Percentiles rank a stretch among this genome's conserved stretches.
Evolutionary conservation across 1,140 invertebrate species (phyloP).

Genomic region (Hyles euphorbiae): DNA sequence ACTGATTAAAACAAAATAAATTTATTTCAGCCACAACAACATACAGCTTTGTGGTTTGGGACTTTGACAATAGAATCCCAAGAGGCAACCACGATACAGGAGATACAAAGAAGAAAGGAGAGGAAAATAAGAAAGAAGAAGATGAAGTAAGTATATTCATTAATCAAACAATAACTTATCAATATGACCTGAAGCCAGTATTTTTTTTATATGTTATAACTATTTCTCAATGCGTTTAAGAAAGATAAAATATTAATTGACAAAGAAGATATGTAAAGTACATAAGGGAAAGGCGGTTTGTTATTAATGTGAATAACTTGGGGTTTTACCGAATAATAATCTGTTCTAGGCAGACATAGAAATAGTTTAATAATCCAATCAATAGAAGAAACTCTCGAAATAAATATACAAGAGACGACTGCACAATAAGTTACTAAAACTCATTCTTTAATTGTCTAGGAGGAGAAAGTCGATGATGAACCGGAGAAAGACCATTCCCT

Average conservation of each 20-base stretch:
- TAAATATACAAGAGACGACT: no score
- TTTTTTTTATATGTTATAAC: no score
- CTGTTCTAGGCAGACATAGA: no score
- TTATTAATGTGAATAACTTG: no score
- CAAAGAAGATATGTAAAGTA: no score
- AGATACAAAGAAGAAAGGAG: constrained; percentile 31
- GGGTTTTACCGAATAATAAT: no score
- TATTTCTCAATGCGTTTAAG: no score
- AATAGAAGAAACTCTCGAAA: no score
- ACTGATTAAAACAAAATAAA: neutral
- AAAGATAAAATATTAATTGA: no score
- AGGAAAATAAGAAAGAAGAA: constrained; percentile 41
- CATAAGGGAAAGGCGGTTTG: no score
- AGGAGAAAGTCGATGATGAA: constrained; percentile 52
- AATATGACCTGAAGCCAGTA: no score
- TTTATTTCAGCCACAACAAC: constrained; percentile 81
- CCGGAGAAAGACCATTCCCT: constrained; percentile 52
- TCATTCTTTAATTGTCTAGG: constrained; percentile 18
- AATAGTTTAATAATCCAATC: no score
- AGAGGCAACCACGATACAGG: constrained; percentile 43
- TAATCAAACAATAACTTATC: neutral
- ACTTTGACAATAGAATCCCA: constrained; percentile 62
- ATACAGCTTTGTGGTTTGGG: constrained; percentile 76
- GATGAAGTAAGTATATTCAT: constrained; percentile 32
- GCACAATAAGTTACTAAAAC: neutral